Evolutionary conservation across 2,888 invertebrate species (phyloP), one percentile per base, ranked within the genome.

Genomic region (Tuberolachnus salignus): DNA sequence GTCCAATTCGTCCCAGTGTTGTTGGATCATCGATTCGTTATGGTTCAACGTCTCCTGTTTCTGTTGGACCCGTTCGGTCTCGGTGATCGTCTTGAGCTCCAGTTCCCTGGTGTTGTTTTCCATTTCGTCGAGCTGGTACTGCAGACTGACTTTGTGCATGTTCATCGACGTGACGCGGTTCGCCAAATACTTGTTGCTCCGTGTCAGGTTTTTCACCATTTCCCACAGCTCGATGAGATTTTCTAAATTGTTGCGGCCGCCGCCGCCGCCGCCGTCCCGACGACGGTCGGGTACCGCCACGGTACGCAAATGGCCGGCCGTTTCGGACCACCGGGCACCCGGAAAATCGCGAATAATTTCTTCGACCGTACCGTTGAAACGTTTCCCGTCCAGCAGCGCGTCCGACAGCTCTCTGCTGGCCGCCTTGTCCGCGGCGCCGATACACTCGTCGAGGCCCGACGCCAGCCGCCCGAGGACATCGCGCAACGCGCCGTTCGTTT

Each of bases 1-100:
- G 21, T 78, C 46, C 57, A 78, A 46, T 64, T 59, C 67, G 21
- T 78, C 67, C 75, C 75, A 78, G 49, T 67, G 57, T 21, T 78
- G 75, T 78, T 69, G 66, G 21, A 78, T 78, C 42, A 78, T 23
- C 1, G 75, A 78, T 64, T 78, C 75, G 8, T 66, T 66, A 49
- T 49, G 75, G 13, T 49, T 67, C 14, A 78, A n/a, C n/a, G 67
- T 59, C 23, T 66, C 67, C 23, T 59, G 21, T 69, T 78, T 78
- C 21, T 67, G 67, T 3, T 59, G 55, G 0, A 69, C 75, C 19
- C 49, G 59, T 67, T 69, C 21, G 3, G 57, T 46, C 19, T 67
- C 75, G n/a, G 66, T 21, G 11, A 57, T n/a, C 3, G 75, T 51
- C 11, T 78, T 55, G 1, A 49, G 10, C 14, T 78, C 59, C 0